A percentile compares a stretch with the other conserved stretches of the same genome.
Evolutionary conservation across 2,888 invertebrate species (phyloP).

Genomic region (Monoplex corrugatus): DNA sequence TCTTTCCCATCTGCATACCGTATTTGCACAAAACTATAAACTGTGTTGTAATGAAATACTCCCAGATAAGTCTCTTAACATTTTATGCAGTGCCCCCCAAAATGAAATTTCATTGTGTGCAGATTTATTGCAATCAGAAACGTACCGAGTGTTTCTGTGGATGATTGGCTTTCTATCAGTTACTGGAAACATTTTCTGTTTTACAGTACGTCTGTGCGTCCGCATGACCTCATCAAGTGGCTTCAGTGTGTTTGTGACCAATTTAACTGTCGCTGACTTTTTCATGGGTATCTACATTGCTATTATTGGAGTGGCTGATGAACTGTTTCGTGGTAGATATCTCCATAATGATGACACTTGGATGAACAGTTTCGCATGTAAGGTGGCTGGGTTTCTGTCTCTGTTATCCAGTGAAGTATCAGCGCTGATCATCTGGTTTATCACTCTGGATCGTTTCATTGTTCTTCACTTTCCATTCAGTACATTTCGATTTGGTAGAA

Average conservation of each 20-base stretch:
- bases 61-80: too few species aligned
- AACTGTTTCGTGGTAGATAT: constrained; percentile 63
- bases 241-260: constrained; percentile 51
- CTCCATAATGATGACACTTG: constrained; percentile 63
- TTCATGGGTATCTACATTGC: constrained; percentile 66
- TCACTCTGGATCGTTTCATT: constrained; percentile 86
- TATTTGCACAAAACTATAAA: too few species aligned
- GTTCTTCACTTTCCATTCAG: constrained; percentile 85
- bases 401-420: constrained; percentile 85
- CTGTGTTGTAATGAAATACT: too few species aligned
- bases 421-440: constrained; percentile 85
- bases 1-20: too few species aligned
- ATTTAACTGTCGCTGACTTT: constrained; percentile 54
- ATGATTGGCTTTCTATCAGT: too few species aligned
- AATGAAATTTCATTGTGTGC: too few species aligned
- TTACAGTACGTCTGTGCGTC: too few species aligned
- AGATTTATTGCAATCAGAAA: too few species aligned
- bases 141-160: too few species aligned
- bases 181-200: too few species aligned
- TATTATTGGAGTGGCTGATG: constrained; percentile 64
- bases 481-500: constrained; percentile 62
- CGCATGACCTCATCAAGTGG: neutral
- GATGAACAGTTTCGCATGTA: constrained; percentile 62
- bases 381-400: constrained; percentile 64
- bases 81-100: too few species aligned